Base-by-base conservation (phyloP, 2,888 invertebrate species). In the Cynaeus angustus region DNA sequence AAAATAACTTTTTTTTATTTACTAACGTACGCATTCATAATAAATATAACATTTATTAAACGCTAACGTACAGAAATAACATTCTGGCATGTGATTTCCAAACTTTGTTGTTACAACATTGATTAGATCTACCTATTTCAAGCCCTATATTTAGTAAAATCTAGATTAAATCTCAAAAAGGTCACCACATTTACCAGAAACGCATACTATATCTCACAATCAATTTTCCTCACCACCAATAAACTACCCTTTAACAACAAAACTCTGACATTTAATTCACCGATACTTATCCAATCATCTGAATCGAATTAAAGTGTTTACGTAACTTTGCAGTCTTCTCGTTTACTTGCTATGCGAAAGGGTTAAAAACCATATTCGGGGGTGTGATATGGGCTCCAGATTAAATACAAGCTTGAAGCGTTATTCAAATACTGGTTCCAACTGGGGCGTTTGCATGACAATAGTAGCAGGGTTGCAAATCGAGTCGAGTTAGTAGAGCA, bases 351-450 rank as follows among this genome's bases (percentile, higher is more conserved):
- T 6, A 8, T 50, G 26, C 28, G 48, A 16, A 55, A 55, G 38
- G 55, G 38, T 38, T 16, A 14, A 14, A 55, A 21, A 37, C 6
- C 13, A 12, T 13, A 10, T 61, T 64, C 30, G 12, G 65, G 45
- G 43, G 65, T 65, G 65, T 65, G 65, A 65, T 65, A 13, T 46
- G 55, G 53, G 45, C 65, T 50, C 45, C 26, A 53, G 45, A 61
- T 68, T 61, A 68, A 68, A 68, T 45, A 50, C 58, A 58, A 64
- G 53, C 59, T 33, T 26, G 9, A 30, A 61, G 59, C 70, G 43
- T 70, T 66, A 70, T 68, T 68, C 64, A 68, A 68, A 68, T 68
- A 68, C 64, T 48, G 26, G 66, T 28, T 58, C 67, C 55, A 14
- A 48, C 30, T 52, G 43, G 26, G 67, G 58, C 45, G 62, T 70